These are phyloP conservation scores for Danio aesculapii DNA, from an alignment of 2,797 vertebrate genomes.

Conservation along the genomic window DNA sequence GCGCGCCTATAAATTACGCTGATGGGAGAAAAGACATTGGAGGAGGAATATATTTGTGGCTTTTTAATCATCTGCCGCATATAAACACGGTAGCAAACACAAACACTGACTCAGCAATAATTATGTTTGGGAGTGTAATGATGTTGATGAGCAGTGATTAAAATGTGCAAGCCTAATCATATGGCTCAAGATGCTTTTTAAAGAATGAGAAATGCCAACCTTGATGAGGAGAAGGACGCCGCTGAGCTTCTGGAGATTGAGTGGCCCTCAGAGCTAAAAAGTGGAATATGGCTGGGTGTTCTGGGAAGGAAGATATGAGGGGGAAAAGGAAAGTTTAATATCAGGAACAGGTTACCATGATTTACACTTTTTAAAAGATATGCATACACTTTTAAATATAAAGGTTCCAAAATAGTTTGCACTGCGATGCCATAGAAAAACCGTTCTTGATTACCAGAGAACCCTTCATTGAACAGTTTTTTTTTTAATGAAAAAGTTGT, in stretches of 20 bases:
- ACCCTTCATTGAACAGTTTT: too few species aligned
- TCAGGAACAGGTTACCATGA: slow-evolving; percentile 2
- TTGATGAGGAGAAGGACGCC: slow-evolving; percentile 84
- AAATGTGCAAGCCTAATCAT: slow-evolving; percentile 73
- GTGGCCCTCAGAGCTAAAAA: slow-evolving; percentile 85
- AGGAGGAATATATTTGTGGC: slow-evolving; percentile 71
- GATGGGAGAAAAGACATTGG: slow-evolving; percentile 59
- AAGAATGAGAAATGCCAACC: slow-evolving; percentile 72
- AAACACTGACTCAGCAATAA: slow-evolving; percentile 62
- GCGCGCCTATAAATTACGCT: slow-evolving; percentile 65
- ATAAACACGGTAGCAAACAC: slow-evolving; percentile 71
- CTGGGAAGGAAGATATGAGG: slow-evolving; percentile 83
- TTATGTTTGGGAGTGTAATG: slow-evolving; percentile 71
- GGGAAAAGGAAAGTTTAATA: slow-evolving; percentile 63
- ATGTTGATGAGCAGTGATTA: slow-evolving; percentile 75
- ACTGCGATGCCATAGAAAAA: too few species aligned
- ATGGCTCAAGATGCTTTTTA: slow-evolving; percentile 55
- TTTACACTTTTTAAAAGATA: neutral
- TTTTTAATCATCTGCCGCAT: slow-evolving; percentile 78
- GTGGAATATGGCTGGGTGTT: slow-evolving; percentile 88
- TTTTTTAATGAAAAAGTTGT: too few species aligned
- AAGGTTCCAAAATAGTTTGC: too few species aligned
- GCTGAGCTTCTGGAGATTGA: slow-evolving; percentile 77
- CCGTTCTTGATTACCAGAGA: too few species aligned
- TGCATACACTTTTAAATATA: too few species aligned